Percentiles rank a stretch among this genome's conserved stretches.
phyloP scores from a whole-genome alignment of 2,797 vertebrate genomes.

The Heterohyrax brucei region DNA sequence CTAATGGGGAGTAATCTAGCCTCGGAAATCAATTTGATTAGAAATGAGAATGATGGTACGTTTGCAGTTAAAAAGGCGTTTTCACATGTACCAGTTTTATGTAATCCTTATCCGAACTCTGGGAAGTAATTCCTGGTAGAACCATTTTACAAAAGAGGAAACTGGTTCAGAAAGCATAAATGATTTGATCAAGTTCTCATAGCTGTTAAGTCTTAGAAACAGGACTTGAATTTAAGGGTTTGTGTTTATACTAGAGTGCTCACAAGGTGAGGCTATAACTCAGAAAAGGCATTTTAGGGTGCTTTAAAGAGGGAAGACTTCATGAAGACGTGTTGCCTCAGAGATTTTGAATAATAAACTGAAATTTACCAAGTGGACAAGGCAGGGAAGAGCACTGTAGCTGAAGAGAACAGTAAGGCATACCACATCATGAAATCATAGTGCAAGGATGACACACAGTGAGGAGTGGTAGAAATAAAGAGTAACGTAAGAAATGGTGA shows the following conservation, averaged over 20 bases:
- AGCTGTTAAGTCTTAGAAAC: slow-evolving; percentile 65
- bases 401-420: slow-evolving; percentile 54
- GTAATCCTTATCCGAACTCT: not conserved
- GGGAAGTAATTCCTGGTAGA: slow-evolving; percentile 62
- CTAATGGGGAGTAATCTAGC: slow-evolving; percentile 45
- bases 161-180: slow-evolving; percentile 36
- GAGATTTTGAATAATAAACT: slow-evolving; percentile 41
- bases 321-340: not conserved
- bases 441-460: not conserved
- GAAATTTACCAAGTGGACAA: slow-evolving; percentile 48
- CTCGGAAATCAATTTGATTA: slow-evolving; percentile 58
- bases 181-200: slow-evolving; percentile 62
- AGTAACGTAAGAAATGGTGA: slow-evolving; percentile 64
- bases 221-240: slow-evolving; percentile 9
- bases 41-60: slow-evolving; percentile 49
- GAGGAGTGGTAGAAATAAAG: slow-evolving; percentile 49
- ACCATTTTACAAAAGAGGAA: slow-evolving; percentile 60
- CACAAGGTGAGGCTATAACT: not conserved
- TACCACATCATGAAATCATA: slow-evolving; percentile 27
- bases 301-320: slow-evolving; percentile 61
- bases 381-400: slow-evolving; percentile 46
- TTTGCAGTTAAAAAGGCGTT: slow-evolving; percentile 66
- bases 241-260: slow-evolving; percentile 34
- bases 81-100: slow-evolving; percentile 55
- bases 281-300: slow-evolving; percentile 52